phyloP scores from a whole-genome alignment of 2,888 invertebrate species.

The Ganaspis brasiliensis region DNA sequence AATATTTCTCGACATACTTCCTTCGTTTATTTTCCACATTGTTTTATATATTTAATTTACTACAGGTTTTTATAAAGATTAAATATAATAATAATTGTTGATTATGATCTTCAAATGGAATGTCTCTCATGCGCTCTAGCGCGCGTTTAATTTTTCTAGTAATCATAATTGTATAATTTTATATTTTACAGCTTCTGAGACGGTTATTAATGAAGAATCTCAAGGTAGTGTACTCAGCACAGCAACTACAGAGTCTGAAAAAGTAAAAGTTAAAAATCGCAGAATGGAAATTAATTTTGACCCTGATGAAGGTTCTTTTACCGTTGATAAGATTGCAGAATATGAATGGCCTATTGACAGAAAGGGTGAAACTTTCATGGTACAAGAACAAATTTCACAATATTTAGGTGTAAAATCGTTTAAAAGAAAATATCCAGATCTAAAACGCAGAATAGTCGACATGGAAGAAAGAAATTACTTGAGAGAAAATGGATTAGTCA shows the following conservation, averaged over 20 bases:
- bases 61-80: too few species aligned
- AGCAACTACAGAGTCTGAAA: slow-evolving; percentile 84
- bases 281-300: slow-evolving; percentile 79
- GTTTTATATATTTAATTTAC: too few species aligned
- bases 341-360: slow-evolving; percentile 92
- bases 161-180: too few species aligned
- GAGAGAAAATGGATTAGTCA: slow-evolving; percentile 90
- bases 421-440: slow-evolving; percentile 96
- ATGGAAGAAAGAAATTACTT: slow-evolving; percentile 96
- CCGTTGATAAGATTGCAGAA: slow-evolving; percentile 94
- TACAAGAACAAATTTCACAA: slow-evolving; percentile 97
- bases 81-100: too few species aligned
- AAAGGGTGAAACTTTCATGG: slow-evolving; percentile 92
- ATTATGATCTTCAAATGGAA: too few species aligned
- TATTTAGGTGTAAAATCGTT: slow-evolving; percentile 98
- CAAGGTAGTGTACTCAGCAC: slow-evolving; percentile 92
- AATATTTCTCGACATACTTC: too few species aligned
- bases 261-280: slow-evolving; percentile 78
- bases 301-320: slow-evolving; percentile 83
- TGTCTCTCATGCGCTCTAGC: too few species aligned
- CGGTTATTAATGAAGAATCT: slow-evolving; percentile 87
- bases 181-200: slow-evolving; percentile 71
- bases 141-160: too few species aligned
- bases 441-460: slow-evolving; percentile 91
- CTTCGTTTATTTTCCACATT: too few species aligned